phyloP scores from a whole-genome alignment of 2,113 vertebrate species.

The Hymenochirus boettgeri region DNA sequence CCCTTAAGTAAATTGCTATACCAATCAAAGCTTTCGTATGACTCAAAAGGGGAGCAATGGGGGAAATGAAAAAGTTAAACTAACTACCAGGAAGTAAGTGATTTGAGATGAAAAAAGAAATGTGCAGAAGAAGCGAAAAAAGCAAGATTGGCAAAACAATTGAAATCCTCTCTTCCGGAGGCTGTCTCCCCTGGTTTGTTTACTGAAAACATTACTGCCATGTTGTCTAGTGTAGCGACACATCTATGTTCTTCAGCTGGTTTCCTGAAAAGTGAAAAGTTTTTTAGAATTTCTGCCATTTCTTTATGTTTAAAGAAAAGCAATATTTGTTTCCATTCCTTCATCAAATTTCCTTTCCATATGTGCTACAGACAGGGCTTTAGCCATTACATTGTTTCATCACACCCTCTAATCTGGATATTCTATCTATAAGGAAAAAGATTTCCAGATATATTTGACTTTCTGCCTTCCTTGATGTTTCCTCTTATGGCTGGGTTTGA shows the following conservation, averaged over 20 bases:
- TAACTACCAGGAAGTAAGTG: no score
- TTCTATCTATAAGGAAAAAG: not conserved
- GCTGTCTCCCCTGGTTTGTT: not conserved
- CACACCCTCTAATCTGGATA: not conserved
- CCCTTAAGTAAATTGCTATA: no score
- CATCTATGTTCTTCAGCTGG: not conserved
- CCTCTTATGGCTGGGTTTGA: not conserved
- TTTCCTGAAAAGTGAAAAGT: slow-evolving; percentile 1
- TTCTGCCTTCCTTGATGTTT: not conserved
- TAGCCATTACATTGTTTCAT: not conserved
- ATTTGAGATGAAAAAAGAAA: no score
- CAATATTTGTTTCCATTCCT: not conserved
- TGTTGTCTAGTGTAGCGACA: not conserved
- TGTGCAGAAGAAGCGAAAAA: no score
- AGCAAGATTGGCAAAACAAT: no score
- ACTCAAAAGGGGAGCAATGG: no score
- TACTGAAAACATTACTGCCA: not conserved
- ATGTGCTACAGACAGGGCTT: not conserved
- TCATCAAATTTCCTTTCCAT: not conserved
- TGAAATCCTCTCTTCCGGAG: not conserved
- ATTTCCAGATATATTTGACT: not conserved
- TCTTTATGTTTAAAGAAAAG: not conserved
- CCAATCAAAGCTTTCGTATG: no score
- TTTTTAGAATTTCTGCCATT: not conserved
- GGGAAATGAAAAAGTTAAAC: no score